phyloP scores from a whole-genome alignment of 2,797 vertebrate species.

The Aulostomus chinensis region DNA sequence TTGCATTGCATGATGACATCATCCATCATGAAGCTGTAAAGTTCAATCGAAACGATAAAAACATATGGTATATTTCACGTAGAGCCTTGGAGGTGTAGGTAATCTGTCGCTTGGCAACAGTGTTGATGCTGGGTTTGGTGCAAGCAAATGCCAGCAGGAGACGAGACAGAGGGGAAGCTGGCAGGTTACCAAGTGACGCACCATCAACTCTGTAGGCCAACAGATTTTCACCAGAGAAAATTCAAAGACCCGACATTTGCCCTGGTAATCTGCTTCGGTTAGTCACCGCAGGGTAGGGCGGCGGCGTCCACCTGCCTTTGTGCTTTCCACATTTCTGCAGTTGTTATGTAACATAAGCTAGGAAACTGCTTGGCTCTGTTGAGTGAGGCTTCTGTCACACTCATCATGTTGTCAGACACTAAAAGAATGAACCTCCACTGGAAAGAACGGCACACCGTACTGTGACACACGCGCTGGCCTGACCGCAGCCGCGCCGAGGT shows the following conservation, averaged over 20 bases:
- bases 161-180: background rate
- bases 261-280: background rate
- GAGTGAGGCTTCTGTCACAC: too few relatives aligned
- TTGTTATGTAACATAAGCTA: background rate
- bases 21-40: too few relatives aligned
- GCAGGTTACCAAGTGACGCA: background rate
- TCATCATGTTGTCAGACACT: too few relatives aligned
- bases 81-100: background rate
- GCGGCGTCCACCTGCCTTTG: background rate
- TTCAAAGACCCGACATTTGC: background rate
- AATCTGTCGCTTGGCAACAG: constrained; percentile 9
- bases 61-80: background rate
- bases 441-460: too few relatives aligned
- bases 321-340: background rate
- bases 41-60: background rate
- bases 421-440: too few relatives aligned
- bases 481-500: too few relatives aligned
- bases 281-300: background rate
- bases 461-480: too few relatives aligned
- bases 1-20: too few relatives aligned
- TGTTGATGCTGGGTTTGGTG: background rate
- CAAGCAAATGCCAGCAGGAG: constrained; percentile 2
- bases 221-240: background rate
- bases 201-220: background rate
- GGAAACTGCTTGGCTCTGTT: background rate